Conservation (phyloP, 1,140 invertebrate genomes). For the Vanessa tameamea region DNA sequence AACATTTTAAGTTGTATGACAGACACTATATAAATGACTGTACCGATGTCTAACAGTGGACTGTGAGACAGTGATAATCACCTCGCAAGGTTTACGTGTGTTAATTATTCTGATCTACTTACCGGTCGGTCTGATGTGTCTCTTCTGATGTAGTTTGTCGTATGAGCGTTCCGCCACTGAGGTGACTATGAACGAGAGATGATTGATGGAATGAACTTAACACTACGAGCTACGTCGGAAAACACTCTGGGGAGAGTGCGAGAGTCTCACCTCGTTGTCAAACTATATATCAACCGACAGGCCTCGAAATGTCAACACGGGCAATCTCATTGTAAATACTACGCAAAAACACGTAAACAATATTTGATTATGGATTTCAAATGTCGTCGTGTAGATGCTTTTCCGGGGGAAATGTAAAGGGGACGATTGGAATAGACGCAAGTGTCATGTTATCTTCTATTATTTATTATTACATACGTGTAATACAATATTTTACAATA, state of each 20-base stretch:
- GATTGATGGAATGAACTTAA: constrained; percentile 63
- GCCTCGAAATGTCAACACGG: constrained; percentile 60
- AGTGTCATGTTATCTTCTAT: constrained; percentile 3
- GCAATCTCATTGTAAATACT: constrained; percentile 68
- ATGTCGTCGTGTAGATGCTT: constrained; percentile 43
- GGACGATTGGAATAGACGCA: constrained; percentile 2
- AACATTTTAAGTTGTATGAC: not conserved
- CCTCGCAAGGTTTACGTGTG: constrained; percentile 29
- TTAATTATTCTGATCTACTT: constrained; percentile 42
- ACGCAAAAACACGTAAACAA: constrained; percentile 69
- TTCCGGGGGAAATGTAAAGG: constrained; percentile 38
- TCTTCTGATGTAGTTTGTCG: constrained; percentile 38
- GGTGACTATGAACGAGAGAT: constrained; percentile 70
- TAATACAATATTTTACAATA: not conserved
- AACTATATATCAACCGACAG: constrained; percentile 62
- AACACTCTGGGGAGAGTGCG: constrained; percentile 71
- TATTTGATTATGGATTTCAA: constrained; percentile 70
- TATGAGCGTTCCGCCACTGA: constrained; percentile 66
- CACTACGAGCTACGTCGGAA: constrained; percentile 51
- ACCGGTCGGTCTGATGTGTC: constrained; percentile 61
- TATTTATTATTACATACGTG: not conserved
- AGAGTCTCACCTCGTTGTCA: constrained; percentile 35
- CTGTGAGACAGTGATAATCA: constrained; percentile 16
- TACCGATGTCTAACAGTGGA: not conserved
- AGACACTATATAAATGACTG: not conserved